Base-by-base conservation (phyloP, 2,797 vertebrate genomes). In the Hoplostethus mediterraneus region DNA sequence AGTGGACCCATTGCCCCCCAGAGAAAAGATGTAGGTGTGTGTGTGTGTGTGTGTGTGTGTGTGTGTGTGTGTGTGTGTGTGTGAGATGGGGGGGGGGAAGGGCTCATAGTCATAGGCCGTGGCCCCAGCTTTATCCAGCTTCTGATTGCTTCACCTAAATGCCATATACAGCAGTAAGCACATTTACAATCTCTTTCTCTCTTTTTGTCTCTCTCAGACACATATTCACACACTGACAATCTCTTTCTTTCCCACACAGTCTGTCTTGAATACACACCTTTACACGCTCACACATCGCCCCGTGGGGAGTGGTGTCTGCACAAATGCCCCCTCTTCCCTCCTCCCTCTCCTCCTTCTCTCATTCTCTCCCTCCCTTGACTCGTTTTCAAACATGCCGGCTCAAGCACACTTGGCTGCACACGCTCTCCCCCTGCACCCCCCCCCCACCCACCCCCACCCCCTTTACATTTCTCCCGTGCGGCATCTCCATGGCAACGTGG, bases 401-500 rank as follows among this genome's bases (percentile, higher is more conserved):
- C 88, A 92, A 92, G 91, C 91, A 92, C 92, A 93, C 93, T 95
- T 93, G 90, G 92, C 92, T 93, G 92, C 93, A 93, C 94, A 94
- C 83, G 71, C 86, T 64, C 82, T 67, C 85, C 82, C 83, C 80
- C 69, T 63, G 56, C 82, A 68, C 87, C 44, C 70, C 73, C 77
- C 82, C 75, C 77, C 78, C 87, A 40, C 70, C 73, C 77, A 81
- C 75, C 77, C 78, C 76, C 68, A 77, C 74, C 76, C 84, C 83
- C 89, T 92, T 89, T 92, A 93, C 88, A 91, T 93, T 93, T 93
- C 86, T 93, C 90, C 91, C 90, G 90, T 93, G 90, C 90, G 81
- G 90, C 90, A 95, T 95, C 88, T 90, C 93, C 95, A 95, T 95
- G 94, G 95, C 93, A 95, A 95, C 95, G 80, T 90, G 87, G 84